A percentile compares a stretch with the other conserved stretches of the same genome.
phyloP scores from a whole-genome alignment of 2,797 vertebrate genomes.

The Megalops cyprinoides region DNA sequence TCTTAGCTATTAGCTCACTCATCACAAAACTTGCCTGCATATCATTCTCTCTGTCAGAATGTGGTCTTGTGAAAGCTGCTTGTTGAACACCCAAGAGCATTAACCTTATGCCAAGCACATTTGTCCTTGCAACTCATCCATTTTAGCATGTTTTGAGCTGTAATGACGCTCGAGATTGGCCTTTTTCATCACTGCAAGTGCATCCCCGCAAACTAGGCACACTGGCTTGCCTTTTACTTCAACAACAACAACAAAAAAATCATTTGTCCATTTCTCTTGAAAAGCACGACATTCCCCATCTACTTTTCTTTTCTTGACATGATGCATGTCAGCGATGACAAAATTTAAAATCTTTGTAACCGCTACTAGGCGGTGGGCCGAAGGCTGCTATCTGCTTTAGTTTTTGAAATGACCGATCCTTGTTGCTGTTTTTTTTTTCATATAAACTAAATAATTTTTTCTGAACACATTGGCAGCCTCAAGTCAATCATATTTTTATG shows the following conservation, averaged over 20 bases:
- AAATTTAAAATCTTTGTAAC: no score
- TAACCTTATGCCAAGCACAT: constrained; percentile 41
- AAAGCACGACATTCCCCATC: constrained; percentile 40
- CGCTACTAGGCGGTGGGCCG: no score
- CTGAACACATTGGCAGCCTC: no score
- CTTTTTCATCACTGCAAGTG: constrained; percentile 43
- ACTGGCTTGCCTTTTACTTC: constrained; percentile 43
- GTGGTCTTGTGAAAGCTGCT: constrained; percentile 1
- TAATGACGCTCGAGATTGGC: constrained; percentile 45
- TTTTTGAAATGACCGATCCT: no score
- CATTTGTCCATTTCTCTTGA: constrained; percentile 45
- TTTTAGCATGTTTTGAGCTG: constrained; percentile 45
- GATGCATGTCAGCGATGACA: no score
- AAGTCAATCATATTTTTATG: no score
- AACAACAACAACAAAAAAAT: constrained; percentile 42
- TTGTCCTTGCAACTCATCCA: constrained; percentile 43
- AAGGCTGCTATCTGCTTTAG: no score
- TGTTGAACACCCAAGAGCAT: constrained; percentile 21
- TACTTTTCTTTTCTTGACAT: constrained; percentile 47
- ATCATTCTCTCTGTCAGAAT: constrained; percentile 24
- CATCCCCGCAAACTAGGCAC: constrained; percentile 35
- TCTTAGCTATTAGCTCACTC: constrained; percentile 23
- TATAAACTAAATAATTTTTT: no score
- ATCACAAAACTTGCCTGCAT: constrained; percentile 10
- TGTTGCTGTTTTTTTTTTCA: no score